Evolutionary conservation across 1,140 invertebrate genomes (phyloP).

Genomic region (Lerema accius): DNA sequence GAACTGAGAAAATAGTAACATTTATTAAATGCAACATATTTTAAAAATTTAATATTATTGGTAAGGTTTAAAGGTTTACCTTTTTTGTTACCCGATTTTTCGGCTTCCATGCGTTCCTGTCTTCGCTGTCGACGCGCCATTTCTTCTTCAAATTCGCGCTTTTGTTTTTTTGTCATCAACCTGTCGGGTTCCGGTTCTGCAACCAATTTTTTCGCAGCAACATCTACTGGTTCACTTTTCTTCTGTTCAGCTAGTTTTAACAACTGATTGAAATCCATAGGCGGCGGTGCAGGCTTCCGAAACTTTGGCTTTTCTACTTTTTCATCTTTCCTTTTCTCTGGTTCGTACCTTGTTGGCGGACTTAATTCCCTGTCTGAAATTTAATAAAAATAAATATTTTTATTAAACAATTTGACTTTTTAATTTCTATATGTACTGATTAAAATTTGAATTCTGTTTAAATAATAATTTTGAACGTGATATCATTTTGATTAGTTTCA

Average conservation of each 20-base stretch:
- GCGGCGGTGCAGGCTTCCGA: constrained; percentile 84
- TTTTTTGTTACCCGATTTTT: constrained; percentile 54
- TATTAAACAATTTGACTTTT: too few species aligned
- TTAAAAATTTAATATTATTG: too few species aligned
- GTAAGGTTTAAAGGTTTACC: constrained; percentile 42
- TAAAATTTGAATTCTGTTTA: too few species aligned
- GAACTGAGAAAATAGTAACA: constrained; percentile 25
- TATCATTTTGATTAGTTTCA: too few species aligned
- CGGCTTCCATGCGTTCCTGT: constrained; percentile 70
- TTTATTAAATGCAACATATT: constrained; percentile 3
- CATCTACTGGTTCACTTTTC: constrained; percentile 88
- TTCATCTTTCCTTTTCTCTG: constrained; percentile 77
- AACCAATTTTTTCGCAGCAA: constrained; percentile 84
- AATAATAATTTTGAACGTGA: too few species aligned
- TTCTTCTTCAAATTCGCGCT: constrained; percentile 87
- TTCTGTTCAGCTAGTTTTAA: constrained; percentile 92
- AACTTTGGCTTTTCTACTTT: constrained; percentile 84
- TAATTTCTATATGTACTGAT: too few species aligned
- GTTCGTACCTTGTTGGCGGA: constrained; percentile 71
- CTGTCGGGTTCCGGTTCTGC: constrained; percentile 85
- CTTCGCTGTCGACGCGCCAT: constrained; percentile 73
- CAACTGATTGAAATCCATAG: constrained; percentile 88
- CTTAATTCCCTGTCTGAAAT: constrained; percentile 58
- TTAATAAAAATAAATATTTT: too few species aligned
- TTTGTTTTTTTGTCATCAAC: constrained; percentile 91